A percentile compares a stretch with the other conserved stretches of the same genome.
These are phyloP conservation scores for Emydoidea blandingii DNA, from an alignment of 2,797 vertebrate genomes.

Conservation along the genomic window DNA sequence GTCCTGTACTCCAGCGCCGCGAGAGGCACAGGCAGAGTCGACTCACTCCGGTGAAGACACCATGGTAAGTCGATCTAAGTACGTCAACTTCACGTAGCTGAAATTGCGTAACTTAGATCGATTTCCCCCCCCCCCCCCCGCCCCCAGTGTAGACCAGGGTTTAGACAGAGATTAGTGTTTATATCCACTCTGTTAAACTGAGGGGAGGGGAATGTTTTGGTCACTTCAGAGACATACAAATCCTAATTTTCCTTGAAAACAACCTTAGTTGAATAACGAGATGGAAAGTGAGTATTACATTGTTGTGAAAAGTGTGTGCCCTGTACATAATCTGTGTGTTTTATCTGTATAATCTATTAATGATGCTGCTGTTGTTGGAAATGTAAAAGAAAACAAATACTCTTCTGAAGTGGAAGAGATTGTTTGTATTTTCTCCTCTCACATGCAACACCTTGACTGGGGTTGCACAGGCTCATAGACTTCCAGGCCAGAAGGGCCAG, in stretches of 20 bases:
- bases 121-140: rapidly evolving
- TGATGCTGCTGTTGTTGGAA: rapidly evolving
- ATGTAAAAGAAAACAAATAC: neutral
- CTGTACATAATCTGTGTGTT: neutral
- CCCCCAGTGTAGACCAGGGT: no score
- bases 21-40: no score
- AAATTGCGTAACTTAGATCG: no score
- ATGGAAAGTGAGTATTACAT: neutral
- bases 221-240: neutral
- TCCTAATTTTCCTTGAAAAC: neutral
- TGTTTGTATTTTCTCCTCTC: neutral
- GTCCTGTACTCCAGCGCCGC: no score
- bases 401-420: neutral
- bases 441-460: rapidly evolving
- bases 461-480: neutral
- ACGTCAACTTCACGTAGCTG: no score
- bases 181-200: neutral
- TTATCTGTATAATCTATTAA: neutral
- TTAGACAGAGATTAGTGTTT: neutral
- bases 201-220: rapidly evolving
- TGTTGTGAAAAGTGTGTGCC: neutral
- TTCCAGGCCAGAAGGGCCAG: neutral
- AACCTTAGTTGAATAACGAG: neutral
- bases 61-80: no score
- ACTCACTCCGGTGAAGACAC: no score